Conservation (phyloP, 2,888 invertebrate species). For the Drosophila pseudotalamancana region DNA sequence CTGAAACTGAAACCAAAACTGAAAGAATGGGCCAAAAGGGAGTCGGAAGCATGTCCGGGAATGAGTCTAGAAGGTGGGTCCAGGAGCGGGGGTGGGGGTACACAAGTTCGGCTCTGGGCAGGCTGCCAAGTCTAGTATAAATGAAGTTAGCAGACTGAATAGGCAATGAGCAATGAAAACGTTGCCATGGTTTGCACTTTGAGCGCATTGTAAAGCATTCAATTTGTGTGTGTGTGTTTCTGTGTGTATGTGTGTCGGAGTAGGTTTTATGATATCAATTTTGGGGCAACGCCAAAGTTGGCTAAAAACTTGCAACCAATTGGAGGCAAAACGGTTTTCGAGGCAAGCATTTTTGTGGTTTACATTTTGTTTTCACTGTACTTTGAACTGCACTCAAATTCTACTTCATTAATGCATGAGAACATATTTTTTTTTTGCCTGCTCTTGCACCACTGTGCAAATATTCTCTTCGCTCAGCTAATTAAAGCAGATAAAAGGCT, state of each 20-base stretch:
- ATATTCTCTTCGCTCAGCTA: too few species aligned
- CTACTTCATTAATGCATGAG: too few species aligned
- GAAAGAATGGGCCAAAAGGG: background rate
- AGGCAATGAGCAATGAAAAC: slow-evolving; percentile 31
- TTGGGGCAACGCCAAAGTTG: slow-evolving; percentile 1
- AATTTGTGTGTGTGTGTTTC: background rate
- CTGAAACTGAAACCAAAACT: background rate
- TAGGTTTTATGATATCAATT: background rate
- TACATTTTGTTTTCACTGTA: background rate
- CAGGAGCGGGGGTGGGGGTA: too few species aligned
- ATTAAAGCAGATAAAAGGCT: too few species aligned
- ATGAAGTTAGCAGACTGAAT: slow-evolving; percentile 56
- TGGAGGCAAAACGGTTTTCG: background rate
- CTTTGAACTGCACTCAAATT: slow-evolving; percentile 22
- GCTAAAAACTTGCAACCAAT: too few species aligned
- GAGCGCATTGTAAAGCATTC: background rate
- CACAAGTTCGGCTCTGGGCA: background rate
- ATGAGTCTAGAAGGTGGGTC: background rate
- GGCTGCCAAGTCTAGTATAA: slow-evolving; percentile 34
- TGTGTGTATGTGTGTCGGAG: background rate
- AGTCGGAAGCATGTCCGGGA: background rate
- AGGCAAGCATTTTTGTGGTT: slow-evolving; percentile 1
- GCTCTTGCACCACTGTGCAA: too few species aligned
- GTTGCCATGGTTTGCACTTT: slow-evolving; percentile 24
- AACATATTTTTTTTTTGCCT: too few species aligned